These are phyloP conservation scores for Sylvilagus floridanus DNA, from an alignment of 2,797 vertebrate species.

Conservation along the genomic window DNA sequence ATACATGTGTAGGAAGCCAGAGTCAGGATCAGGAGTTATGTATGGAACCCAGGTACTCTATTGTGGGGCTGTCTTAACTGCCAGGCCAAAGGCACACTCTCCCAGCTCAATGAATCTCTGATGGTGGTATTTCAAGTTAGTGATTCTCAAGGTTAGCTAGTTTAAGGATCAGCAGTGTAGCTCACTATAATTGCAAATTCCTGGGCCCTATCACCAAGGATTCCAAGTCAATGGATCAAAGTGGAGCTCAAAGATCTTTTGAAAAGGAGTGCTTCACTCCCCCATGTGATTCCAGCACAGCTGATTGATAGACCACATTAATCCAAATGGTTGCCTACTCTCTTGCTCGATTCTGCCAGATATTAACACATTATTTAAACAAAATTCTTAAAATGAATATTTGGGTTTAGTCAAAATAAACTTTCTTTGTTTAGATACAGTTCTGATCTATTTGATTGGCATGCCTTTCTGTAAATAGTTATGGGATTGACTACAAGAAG, in stretches of 20 bases:
- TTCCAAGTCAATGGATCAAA: background rate
- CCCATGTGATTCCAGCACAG: background rate
- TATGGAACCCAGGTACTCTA: no score
- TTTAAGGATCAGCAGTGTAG: background rate
- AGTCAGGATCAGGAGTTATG: no score
- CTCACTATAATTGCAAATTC: background rate
- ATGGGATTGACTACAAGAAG: background rate
- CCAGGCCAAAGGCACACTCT: no score
- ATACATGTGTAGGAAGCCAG: no score
- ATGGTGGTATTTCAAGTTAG: constrained; percentile 1
- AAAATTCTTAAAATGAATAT: constrained; percentile 54
- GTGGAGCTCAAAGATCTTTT: background rate
- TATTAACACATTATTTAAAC: constrained; percentile 23
- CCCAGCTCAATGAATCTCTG: background rate
- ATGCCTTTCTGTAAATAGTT: background rate
- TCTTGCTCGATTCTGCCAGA: constrained; percentile 8
- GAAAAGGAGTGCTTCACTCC: background rate
- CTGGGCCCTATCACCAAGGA: background rate
- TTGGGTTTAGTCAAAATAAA: constrained; percentile 31
- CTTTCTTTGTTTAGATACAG: constrained; percentile 1
- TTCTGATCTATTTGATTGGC: background rate
- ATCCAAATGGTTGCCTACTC: background rate
- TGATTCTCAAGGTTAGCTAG: background rate
- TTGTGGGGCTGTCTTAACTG: no score
- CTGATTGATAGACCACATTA: background rate